These are phyloP conservation scores for Percina caprodes DNA, from an alignment of 2,113 vertebrate species.

Conservation along the genomic window DNA sequence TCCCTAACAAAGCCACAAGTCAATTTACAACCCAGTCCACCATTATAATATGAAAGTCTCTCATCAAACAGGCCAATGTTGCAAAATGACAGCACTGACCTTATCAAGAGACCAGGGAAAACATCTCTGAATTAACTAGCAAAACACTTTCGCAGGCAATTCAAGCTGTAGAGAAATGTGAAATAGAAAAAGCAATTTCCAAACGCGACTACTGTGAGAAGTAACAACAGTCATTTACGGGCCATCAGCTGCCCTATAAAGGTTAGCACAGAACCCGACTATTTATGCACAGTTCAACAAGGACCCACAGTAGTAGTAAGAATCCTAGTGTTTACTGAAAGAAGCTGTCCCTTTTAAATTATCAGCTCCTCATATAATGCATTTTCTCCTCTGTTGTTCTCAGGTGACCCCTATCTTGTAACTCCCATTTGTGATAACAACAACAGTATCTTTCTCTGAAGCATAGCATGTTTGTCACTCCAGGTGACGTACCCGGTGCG, in stretches of 20 bases:
- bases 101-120: conserved; percentile 40
- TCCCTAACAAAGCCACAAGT: not conserved
- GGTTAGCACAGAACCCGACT: conserved; percentile 12
- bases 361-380: not conserved
- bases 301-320: conserved; percentile 17
- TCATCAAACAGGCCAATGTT: conserved; percentile 14
- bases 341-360: not conserved
- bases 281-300: not conserved
- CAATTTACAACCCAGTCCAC: not conserved
- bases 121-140: conserved; percentile 27
- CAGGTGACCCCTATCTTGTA: conserved; percentile 3
- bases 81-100: conserved; percentile 42
- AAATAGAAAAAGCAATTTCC: conserved; percentile 33
- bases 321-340: not conserved
- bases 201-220: conserved; percentile 41
- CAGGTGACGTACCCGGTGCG: conserved; percentile 86
- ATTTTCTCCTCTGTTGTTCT: conserved; percentile 7
- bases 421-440: not conserved
- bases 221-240: conserved; percentile 18
- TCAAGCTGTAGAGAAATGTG: conserved; percentile 29
- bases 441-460: conserved; percentile 4
- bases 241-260: conserved; percentile 36
- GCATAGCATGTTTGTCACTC: conserved; percentile 13
- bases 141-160: conserved; percentile 31
- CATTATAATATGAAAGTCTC: conserved; percentile 26